A percentile compares a stretch with the other conserved stretches of the same genome.
Conservation (phyloP, 2,797 vertebrate species). For the Centroberyx gerrardi region DNA sequence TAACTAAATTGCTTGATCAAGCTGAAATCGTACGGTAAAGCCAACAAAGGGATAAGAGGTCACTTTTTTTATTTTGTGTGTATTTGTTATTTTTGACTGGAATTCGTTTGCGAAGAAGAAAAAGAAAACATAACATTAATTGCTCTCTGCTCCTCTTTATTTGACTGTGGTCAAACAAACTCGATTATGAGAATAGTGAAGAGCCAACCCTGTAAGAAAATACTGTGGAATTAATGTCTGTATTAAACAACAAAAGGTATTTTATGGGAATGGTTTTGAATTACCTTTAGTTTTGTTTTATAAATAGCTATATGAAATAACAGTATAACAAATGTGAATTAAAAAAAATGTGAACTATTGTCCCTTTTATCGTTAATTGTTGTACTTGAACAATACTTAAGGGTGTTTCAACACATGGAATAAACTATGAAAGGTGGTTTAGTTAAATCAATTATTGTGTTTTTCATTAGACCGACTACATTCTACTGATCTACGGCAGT, state of each 20-base stretch:
- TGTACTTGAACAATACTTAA: constrained; percentile 88
- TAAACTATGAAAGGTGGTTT: constrained; percentile 84
- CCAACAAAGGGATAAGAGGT: constrained; percentile 65
- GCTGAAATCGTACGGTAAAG: constrained; percentile 57
- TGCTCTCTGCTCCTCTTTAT: constrained; percentile 57
- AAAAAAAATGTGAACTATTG: constrained; percentile 87
- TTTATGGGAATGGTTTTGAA: constrained; percentile 84
- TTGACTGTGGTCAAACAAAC: constrained; percentile 70
- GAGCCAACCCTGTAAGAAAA: constrained; percentile 77
- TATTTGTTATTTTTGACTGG: constrained; percentile 49
- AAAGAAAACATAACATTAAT: constrained; percentile 52
- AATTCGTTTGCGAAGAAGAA: constrained; percentile 44
- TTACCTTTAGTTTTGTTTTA: constrained; percentile 82
- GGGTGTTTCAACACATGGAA: constrained; percentile 86
- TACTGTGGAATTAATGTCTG: constrained; percentile 81
- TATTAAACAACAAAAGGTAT: constrained; percentile 83
- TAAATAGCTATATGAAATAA: constrained; percentile 86
- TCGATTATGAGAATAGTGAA: constrained; percentile 62
- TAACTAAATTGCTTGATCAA: constrained; percentile 66
- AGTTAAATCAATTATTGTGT: constrained; percentile 76
- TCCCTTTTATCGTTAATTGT: constrained; percentile 88
- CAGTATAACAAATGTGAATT: constrained; percentile 89
- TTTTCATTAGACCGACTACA: constrained; percentile 72
- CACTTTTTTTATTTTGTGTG: constrained; percentile 51
- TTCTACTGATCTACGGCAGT: constrained; percentile 62